Evolutionary conservation across 2,113 vertebrate genomes (phyloP).

Genomic region (Noctilio leporinus): DNA sequence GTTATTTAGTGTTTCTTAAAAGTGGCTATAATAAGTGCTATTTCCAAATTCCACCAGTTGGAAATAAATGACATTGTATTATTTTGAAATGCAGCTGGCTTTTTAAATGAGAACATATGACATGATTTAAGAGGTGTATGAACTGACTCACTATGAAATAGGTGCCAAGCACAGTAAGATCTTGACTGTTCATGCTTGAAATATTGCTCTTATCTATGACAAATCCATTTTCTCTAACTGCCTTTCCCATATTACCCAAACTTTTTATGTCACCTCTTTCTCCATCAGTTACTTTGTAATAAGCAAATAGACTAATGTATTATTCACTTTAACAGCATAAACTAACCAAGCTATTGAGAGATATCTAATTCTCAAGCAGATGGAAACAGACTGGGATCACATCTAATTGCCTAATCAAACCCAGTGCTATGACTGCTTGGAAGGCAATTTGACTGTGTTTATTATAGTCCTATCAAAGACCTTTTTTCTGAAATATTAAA

Average conservation of each 20-base stretch:
- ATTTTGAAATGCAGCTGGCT: neutral
- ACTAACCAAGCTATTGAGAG: neutral
- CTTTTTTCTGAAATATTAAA: neutral
- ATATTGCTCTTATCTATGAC: neutral
- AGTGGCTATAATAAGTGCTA: neutral
- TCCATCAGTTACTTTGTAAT: neutral
- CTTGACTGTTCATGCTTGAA: neutral
- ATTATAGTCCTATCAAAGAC: neutral
- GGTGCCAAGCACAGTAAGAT: neutral
- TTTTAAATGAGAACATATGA: neutral
- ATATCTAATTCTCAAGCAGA: neutral
- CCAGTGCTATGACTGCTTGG: neutral
- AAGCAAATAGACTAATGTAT: conserved; percentile 2
- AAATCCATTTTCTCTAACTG: neutral
- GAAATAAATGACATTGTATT: neutral
- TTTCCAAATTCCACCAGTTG: neutral
- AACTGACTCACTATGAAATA: neutral
- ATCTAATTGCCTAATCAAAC: neutral
- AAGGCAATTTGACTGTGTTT: neutral
- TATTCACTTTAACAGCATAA: neutral
- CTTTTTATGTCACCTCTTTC: neutral
- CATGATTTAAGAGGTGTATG: neutral
- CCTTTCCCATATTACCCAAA: neutral
- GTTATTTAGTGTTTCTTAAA: conserved; percentile 31
- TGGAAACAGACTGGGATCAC: neutral